Evolutionary conservation across 2,797 vertebrate species (phyloP).

Genomic region (Stomatorhinus walkeri): DNA sequence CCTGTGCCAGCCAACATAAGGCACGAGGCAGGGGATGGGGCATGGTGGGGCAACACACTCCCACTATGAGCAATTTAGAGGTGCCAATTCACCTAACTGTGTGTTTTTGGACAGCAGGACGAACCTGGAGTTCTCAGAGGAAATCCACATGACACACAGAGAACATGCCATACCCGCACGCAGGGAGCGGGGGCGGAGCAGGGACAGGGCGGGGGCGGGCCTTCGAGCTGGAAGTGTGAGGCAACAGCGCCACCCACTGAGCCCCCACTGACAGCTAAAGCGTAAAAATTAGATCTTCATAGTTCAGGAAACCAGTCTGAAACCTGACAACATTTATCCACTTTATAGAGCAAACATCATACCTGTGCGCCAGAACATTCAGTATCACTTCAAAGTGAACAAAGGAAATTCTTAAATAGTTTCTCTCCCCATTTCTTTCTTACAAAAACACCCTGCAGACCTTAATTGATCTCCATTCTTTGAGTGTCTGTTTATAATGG

Average conservation of each 20-base stretch:
- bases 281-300: background rate
- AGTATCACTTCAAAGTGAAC: background rate
- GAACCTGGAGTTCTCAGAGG: background rate
- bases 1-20: background rate
- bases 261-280: background rate
- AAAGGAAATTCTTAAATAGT: background rate
- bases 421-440: background rate
- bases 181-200: background rate
- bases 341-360: background rate
- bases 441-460: background rate
- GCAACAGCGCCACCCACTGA: background rate
- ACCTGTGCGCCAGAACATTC: background rate
- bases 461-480: background rate
- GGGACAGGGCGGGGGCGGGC: too few species aligned
- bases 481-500: background rate
- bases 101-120: background rate
- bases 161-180: background rate
- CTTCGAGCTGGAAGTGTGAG: background rate
- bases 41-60: background rate
- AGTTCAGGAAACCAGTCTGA: background rate
- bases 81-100: background rate
- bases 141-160: background rate
- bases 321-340: background rate
- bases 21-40: background rate
- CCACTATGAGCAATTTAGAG: background rate